phyloP scores from a whole-genome alignment of 2,797 vertebrate genomes.

The Chaunax sp. region DNA sequence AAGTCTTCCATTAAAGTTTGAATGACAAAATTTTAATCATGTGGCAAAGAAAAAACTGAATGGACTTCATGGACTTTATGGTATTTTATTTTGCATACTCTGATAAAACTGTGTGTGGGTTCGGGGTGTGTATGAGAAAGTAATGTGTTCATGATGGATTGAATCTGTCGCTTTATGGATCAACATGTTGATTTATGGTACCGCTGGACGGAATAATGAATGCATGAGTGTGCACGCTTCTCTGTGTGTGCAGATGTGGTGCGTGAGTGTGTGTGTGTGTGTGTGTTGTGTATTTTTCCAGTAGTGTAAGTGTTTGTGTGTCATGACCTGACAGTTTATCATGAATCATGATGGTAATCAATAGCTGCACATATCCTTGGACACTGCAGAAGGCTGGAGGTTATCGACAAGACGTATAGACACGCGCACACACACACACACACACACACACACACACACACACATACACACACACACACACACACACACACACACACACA shows the following conservation, averaged over 20 bases:
- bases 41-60: slow-evolving; percentile 5
- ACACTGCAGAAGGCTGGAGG: slow-evolving; percentile 6
- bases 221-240: not conserved
- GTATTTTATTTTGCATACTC: slow-evolving; percentile 1
- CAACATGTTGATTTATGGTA: slow-evolving; percentile 44
- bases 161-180: slow-evolving; percentile 34
- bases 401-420: not conserved
- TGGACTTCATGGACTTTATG: no score
- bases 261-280: not conserved
- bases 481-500: not conserved
- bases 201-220: slow-evolving; percentile 19
- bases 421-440: not conserved
- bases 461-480: not conserved
- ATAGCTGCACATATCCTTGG: slow-evolving; percentile 33
- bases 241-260: slow-evolving; percentile 3
- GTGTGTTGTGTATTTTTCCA: not conserved
- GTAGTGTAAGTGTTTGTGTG: not conserved
- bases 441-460: slow-evolving; percentile 4
- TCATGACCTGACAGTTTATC: slow-evolving; percentile 36
- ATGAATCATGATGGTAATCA: slow-evolving; percentile 45
- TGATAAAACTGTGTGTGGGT: slow-evolving; percentile 5
- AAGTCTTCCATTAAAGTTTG: not conserved
- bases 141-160: slow-evolving; percentile 40
- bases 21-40: slow-evolving; percentile 22
- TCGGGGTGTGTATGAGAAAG: slow-evolving; percentile 11